A percentile compares a stretch with the other conserved stretches of the same genome.
Conservation (phyloP, 2,113 vertebrate species). For the Andinoacara biseriatus region DNA sequence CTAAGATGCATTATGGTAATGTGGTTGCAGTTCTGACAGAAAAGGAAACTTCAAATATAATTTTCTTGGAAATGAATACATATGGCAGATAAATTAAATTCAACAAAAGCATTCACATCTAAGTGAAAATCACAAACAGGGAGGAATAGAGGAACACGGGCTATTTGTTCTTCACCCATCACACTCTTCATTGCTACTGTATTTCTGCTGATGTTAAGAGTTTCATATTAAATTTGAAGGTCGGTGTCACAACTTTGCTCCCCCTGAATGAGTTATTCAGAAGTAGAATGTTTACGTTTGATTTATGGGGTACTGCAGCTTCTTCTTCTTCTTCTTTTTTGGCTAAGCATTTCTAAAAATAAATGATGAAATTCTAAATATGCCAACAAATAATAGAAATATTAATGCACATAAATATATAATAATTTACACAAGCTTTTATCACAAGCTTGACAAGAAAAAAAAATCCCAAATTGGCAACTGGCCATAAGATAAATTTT, state of each 20-base stretch:
- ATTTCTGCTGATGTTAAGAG: neutral
- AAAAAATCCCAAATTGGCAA: neutral
- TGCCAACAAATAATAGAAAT: neutral
- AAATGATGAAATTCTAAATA: neutral
- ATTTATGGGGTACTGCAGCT: neutral
- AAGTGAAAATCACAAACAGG: slow-evolving; percentile 22
- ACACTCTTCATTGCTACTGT: neutral
- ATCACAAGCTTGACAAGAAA: neutral
- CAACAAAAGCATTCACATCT: slow-evolving; percentile 34
- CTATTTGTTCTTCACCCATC: slow-evolving; percentile 19
- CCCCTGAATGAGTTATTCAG: neutral
- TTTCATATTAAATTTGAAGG: slow-evolving; percentile 1
- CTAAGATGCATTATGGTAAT: slow-evolving; percentile 45
- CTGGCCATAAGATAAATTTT: neutral
- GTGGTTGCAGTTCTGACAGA: slow-evolving; percentile 16
- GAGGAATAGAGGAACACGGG: neutral
- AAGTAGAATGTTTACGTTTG: neutral
- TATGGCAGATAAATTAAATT: slow-evolving; percentile 35
- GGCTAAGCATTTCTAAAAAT: neutral
- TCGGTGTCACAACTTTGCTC: neutral
- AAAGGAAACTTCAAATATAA: slow-evolving; percentile 21
- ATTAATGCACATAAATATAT: neutral
- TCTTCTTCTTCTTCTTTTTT: neutral
- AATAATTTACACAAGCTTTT: neutral
- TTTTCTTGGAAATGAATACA: slow-evolving; percentile 24